These are phyloP conservation scores for Oscheius sp. DNA, from an alignment of 2,888 invertebrate species.

Conservation along the genomic window DNA sequence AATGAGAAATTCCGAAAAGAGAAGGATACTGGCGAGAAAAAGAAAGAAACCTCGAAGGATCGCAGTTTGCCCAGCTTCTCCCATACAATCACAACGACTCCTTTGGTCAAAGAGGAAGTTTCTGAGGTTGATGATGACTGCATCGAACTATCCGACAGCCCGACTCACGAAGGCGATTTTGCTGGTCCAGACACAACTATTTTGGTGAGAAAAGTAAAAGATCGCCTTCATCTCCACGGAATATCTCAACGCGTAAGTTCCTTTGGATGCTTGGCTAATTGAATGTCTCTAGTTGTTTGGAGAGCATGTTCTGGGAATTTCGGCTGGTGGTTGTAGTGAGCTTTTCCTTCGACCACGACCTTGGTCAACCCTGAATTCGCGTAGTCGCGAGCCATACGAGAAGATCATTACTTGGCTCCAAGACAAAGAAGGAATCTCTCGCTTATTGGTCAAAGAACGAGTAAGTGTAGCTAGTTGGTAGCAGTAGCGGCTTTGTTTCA, in stretches of 20 bases:
- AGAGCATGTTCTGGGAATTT: slow-evolving; percentile 92
- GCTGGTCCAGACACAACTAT: slow-evolving; percentile 97
- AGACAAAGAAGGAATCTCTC: slow-evolving; percentile 37
- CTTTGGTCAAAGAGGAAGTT: background rate
- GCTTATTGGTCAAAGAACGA: slow-evolving; percentile 35
- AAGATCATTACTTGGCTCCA: slow-evolving; percentile 41
- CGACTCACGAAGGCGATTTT: slow-evolving; percentile 43
- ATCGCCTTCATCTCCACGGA: slow-evolving; percentile 72
- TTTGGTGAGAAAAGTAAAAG: slow-evolving; percentile 78
- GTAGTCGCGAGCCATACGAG: slow-evolving; percentile 71
- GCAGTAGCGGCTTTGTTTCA: background rate
- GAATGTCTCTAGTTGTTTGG: slow-evolving; percentile 79
- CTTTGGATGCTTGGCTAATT: background rate
- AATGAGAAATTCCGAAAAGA: slow-evolving; percentile 74
- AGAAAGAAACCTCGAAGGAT: background rate
- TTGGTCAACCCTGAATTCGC: slow-evolving; percentile 98
- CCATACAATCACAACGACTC: slow-evolving; percentile 14
- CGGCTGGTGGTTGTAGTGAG: slow-evolving; percentile 90
- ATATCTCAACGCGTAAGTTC: slow-evolving; percentile 84
- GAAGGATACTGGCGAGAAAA: slow-evolving; percentile 70
- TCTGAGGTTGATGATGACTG: background rate
- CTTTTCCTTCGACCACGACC: slow-evolving; percentile 96
- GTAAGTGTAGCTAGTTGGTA: slow-evolving; percentile 12
- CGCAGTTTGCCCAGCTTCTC: background rate
- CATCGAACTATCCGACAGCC: background rate